Percentiles rank a stretch among this genome's conserved stretches.
Evolutionary conservation across 2,888 invertebrate species (phyloP).

Genomic region (Hartigia nigra): DNA sequence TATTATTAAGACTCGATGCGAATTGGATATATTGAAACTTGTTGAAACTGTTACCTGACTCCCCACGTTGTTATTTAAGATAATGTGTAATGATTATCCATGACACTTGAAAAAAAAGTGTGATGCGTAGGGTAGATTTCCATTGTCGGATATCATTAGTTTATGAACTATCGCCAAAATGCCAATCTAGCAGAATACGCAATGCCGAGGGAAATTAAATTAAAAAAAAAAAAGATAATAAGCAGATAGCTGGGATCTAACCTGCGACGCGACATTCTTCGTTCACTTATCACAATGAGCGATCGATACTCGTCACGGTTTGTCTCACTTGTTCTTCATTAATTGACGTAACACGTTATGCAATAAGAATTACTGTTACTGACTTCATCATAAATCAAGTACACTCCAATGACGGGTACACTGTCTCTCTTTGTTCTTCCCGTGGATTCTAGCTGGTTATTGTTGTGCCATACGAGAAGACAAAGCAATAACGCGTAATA

Average conservation of each 20-base stretch:
- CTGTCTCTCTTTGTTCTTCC: neutral
- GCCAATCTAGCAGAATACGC: neutral
- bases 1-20: conserved; percentile 3
- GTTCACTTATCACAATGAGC: neutral
- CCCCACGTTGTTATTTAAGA: conserved; percentile 36
- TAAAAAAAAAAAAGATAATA: neutral
- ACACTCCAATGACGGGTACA: neutral
- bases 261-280: neutral
- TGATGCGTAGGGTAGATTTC: neutral
- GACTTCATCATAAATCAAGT: neutral
- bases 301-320: neutral
- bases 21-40: conserved; percentile 28
- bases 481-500: conserved; percentile 1
- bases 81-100: conserved; percentile 10
- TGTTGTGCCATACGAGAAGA: neutral
- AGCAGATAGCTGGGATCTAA: neutral
- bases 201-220: neutral
- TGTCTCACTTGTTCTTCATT: neutral
- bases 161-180: neutral
- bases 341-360: neutral
- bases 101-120: neutral
- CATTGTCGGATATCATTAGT: neutral
- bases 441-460: neutral
- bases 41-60: conserved; percentile 51
- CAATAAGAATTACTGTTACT: neutral